Base-by-base conservation (phyloP, 2,888 invertebrate genomes). In the Ophion slaviceki region DNA sequence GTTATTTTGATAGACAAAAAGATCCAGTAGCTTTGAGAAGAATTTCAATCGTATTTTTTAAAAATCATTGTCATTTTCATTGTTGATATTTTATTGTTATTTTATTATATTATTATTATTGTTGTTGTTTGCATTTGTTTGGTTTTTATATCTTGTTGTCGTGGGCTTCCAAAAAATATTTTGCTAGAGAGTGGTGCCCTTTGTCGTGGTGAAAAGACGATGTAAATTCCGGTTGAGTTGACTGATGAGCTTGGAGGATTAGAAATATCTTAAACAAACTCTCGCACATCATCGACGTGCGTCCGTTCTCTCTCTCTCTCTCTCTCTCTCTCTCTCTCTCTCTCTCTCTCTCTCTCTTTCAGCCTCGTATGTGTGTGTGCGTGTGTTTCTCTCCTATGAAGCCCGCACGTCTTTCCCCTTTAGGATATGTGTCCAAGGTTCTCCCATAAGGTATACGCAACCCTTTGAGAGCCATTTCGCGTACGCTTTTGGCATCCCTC, bases 391-490 rank as follows among this genome's bases (percentile, higher is more conserved):
- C 68, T 78, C 14, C 20, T 80, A 64, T 62, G 14, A n/a, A 61
- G 53, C 45, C 11, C 59, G 28, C 76, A 66, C 57, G 36, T 57
- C 24, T 17, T 71, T 79, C 53, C 36, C 62, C 71, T 62, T 70
- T 71, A 53, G 36, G 64, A 62, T 72, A 72, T 40, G 64, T 36
- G 76, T 81, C 70, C 57, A 67, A 72, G 71, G 62, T 78, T 78
- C 45, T 45, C 70, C 57, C 45, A 28, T 47, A 47, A 47, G 47
- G 47, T 47, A 47, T n/a, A 47, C 57, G 36, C 79, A 82, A 82
- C 72, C 80, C 81, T 82, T 77, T 70, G 62, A 76, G 11, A 8
- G 76, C 59, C 40, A 61, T 70, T 72, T 64, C 71, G 66, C 70
- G 62, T 84, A 78, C 59, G 77, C 47, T 78, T 79, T 71, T 71